These are phyloP conservation scores for Etheostoma spectabile DNA, from an alignment of 2,113 vertebrate genomes.

Conservation along the genomic window DNA sequence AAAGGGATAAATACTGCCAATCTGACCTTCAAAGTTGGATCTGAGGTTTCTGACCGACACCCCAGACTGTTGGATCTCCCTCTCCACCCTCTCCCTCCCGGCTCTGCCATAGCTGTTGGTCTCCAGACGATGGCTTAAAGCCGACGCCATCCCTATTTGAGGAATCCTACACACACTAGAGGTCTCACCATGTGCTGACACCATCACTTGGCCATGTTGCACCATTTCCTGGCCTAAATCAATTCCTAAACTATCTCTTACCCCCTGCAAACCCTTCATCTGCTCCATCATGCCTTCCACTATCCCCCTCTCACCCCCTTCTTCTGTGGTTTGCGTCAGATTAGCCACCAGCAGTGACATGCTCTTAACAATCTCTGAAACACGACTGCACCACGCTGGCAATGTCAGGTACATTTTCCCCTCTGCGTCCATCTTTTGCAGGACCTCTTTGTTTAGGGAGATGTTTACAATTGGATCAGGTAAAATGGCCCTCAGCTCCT, in stretches of 20 bases:
- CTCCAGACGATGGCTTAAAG: conserved; percentile 74
- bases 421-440: conserved; percentile 70
- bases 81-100: conserved; percentile 82
- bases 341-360: conserved; percentile 83
- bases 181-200: conserved; percentile 16
- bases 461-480: conserved; percentile 90
- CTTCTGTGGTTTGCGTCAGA: conserved; percentile 56
- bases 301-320: conserved; percentile 15
- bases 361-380: conserved; percentile 88
- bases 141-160: conserved; percentile 77
- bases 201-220: neutral
- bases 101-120: conserved; percentile 58
- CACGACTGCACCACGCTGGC: conserved; percentile 88
- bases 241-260: conserved; percentile 21
- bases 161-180: conserved; percentile 68
- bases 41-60: conserved; percentile 89
- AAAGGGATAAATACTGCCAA: conserved; percentile 79
- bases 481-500: conserved; percentile 88
- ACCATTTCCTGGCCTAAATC: conserved; percentile 9
- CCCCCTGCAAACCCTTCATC: conserved; percentile 39
- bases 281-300: conserved; percentile 53
- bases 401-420: conserved; percentile 73
- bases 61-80: conserved; percentile 90
- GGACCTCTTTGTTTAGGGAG: conserved; percentile 86
- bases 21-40: conserved; percentile 87